Percentiles rank a stretch among this genome's conserved stretches.
phyloP scores from a whole-genome alignment of 2,888 invertebrate genomes.

The Ellobium chinense region DNA sequence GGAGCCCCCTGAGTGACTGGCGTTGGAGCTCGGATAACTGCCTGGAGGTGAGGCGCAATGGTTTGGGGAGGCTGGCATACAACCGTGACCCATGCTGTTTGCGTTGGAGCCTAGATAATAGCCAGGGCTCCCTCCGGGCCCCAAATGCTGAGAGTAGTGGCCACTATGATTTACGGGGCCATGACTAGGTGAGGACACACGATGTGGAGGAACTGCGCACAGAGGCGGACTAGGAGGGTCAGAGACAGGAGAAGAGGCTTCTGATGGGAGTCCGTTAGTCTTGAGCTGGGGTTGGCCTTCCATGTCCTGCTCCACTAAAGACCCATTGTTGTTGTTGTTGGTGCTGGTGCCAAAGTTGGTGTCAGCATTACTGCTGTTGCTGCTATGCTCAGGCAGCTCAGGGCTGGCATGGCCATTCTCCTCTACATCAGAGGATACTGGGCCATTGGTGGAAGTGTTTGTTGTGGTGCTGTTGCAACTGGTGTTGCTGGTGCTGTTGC shows the following conservation, averaged over 20 bases:
- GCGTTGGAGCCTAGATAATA: constrained; percentile 26
- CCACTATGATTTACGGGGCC: constrained; percentile 6
- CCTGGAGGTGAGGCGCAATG: constrained; percentile 38
- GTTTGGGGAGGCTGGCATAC: constrained; percentile 13
- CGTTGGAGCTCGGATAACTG: constrained; percentile 39
- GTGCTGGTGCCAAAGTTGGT: neutral
- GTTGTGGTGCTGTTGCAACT: neutral
- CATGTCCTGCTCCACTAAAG: neutral
- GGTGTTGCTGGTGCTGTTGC: neutral
- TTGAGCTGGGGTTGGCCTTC: neutral
- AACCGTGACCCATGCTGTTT: constrained; percentile 9
- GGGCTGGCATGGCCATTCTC: constrained; percentile 57
- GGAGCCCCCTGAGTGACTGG: constrained; percentile 38
- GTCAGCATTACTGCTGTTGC: neutral
- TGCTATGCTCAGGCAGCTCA: neutral
- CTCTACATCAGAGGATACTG: constrained; percentile 27
- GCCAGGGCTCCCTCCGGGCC: neutral
- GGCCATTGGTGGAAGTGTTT: neutral
- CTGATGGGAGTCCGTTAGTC: constrained; percentile 26
- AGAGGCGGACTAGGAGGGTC: constrained; percentile 25
- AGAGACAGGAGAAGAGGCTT: neutral
- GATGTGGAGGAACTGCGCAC: neutral
- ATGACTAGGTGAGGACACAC: constrained; percentile 11
- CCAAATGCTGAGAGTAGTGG: constrained; percentile 5
- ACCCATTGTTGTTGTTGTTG: constrained; percentile 16